A percentile compares a stretch with the other conserved stretches of the same genome.
These are phyloP conservation scores for Plutomurus gul DNA, from an alignment of 1,140 invertebrate species.

Conservation along the genomic window DNA sequence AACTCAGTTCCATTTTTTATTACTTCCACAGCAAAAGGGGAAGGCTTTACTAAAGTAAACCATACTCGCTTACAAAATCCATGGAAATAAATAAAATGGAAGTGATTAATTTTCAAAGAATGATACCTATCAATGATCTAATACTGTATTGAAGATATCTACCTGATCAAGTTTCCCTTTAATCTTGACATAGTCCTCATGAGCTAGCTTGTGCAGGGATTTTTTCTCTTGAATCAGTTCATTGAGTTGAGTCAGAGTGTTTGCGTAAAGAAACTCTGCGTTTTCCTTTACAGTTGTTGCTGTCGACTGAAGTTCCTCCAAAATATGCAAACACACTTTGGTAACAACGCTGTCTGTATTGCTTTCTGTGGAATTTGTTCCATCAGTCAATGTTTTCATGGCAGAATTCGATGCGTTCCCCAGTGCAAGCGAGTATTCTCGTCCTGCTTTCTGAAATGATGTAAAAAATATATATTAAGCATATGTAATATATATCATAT, in stretches of 20 bases:
- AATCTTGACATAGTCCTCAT: constrained; percentile 48
- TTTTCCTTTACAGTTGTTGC: constrained; percentile 47
- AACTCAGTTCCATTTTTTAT: too few species aligned
- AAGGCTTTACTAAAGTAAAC: background rate
- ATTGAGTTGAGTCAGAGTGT: constrained; percentile 45
- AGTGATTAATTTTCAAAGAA: background rate
- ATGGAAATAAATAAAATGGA: background rate
- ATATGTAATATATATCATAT: too few species aligned
- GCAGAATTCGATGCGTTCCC: constrained; percentile 38
- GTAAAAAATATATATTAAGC: too few species aligned
- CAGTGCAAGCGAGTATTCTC: constrained; percentile 40
- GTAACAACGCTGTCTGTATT: constrained; percentile 42
- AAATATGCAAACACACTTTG: constrained; percentile 49
- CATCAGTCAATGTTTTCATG: constrained; percentile 48
- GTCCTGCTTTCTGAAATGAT: constrained; percentile 41
- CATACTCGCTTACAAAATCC: background rate
- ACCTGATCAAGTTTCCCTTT: constrained; percentile 53
- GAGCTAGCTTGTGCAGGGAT: constrained; percentile 36
- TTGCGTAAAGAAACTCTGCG: constrained; percentile 44
- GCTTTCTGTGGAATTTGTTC: background rate
- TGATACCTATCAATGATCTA: background rate
- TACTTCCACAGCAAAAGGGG: background rate
- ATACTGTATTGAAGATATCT: background rate
- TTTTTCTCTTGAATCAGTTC: constrained; percentile 50
- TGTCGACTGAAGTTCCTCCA: constrained; percentile 48